These are phyloP conservation scores for Acyrthosiphon pisum DNA, from an alignment of 1,140 invertebrate genomes.

Conservation along the genomic window DNA sequence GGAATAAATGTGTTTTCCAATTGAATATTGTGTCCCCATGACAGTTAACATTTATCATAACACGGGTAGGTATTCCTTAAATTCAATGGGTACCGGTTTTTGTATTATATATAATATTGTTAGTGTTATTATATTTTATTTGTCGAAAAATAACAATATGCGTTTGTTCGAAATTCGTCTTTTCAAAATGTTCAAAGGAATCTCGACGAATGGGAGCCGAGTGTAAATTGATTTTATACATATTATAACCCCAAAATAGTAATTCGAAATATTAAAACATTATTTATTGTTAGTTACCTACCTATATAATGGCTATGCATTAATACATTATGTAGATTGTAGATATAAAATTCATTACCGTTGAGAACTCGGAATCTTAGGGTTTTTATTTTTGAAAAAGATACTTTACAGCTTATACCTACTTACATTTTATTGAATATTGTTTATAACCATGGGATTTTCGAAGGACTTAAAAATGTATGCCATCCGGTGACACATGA, in stretches of 20 bases:
- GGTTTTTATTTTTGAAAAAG: neutral
- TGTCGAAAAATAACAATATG: neutral
- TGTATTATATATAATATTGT: neutral
- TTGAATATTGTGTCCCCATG: neutral
- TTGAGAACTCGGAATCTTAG: neutral
- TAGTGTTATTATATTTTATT: neutral
- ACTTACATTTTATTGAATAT: neutral
- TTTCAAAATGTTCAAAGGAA: neutral
- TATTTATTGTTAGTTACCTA: neutral
- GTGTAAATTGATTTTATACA: neutral
- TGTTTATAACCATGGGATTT: neutral
- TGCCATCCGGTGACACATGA: neutral
- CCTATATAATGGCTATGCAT: neutral
- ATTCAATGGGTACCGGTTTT: conserved; percentile 36
- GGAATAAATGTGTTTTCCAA: conserved; percentile 8
- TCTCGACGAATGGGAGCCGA: neutral
- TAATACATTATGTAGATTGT: neutral
- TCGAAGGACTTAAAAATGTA: neutral
- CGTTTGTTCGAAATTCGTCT: neutral
- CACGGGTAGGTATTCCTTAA: neutral
- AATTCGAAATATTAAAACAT: neutral
- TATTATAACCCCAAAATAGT: neutral
- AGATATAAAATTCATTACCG: neutral
- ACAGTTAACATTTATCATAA: conserved; percentile 39
- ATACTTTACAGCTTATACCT: neutral